Evolutionary conservation across 2,797 vertebrate genomes (phyloP), one percentile per base, ranked within the genome.

Genomic region (Eospalax fontanierii): DNA sequence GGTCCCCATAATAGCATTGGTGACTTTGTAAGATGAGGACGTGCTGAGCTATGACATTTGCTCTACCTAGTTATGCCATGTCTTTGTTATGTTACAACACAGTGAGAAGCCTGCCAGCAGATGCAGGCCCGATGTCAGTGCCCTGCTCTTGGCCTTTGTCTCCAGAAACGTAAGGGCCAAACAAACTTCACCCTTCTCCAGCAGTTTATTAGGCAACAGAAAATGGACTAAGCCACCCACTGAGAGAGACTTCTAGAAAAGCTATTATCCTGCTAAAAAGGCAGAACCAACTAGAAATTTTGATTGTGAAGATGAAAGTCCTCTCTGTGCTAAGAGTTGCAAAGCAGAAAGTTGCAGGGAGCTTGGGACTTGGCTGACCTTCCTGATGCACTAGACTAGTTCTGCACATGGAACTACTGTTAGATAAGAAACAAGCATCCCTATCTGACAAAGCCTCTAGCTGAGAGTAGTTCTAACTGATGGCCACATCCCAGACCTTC

Each of bases 301-400:
- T 73, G 82, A 70, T 38, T 6, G 4, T 57, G 91, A 76, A 90
- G 46, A 50, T 70, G 38, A 74, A 87, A 70, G 43, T 61, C n/a
- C 24, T 2, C 54, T n/a, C 24, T 2, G 3, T 22, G 5, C 74
- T 68, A 88, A 84, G 63, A 74, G 38, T 54, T 63, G 30, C 2
- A 43, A 81, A 24, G 46, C 86, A 59, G 57, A 68, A 71, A 78
- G 85, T 76, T 10, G 12, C 73, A 30, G 57, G 88, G 82, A 68
- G 40, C 30, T 28, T 10, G 73, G 86, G n/a, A n/a, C 54, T 63
- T 46, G 7, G 33, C 14, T 66, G 68, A 66, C 38, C 14, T 21
- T 0, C 0, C 1, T 2, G 9, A 4, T 18, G 59, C 18, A 12
- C 2, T 11, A 8, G 0, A 5, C 30, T 24, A 35, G 33, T 57